Base-by-base conservation (phyloP, 2,888 invertebrate genomes). In the Hartigia nigra region DNA sequence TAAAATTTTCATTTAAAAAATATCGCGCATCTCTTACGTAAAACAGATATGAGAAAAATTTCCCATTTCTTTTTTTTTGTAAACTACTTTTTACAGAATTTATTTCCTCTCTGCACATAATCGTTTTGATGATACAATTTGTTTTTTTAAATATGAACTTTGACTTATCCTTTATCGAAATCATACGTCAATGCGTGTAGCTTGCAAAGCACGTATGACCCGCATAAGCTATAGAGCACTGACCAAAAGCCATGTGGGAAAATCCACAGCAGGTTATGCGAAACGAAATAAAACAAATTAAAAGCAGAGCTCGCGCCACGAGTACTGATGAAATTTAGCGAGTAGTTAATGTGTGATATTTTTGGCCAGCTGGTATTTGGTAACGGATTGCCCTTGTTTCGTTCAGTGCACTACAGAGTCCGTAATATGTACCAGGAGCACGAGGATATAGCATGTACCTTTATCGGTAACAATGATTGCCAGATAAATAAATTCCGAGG, bases 341-440 rank as follows among this genome's bases (percentile, higher is more conserved):
- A 87, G 85, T 85, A 86, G 85, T 88, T 88, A 87, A 84, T 78
- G 85, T 79, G 84, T 81, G 86, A 88, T 86, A 86, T 84, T 86
- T 55, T 86, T 81, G 84, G 83, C 86, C 87, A 86, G 84, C 85
- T 87, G 86, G 83, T 84, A 85, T 83, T 81, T 77, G 74, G 80
- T 86, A 86, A 86, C 86, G 81, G 84, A 86, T 86, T 84, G 84
- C 85, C 81, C 55, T 23, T 55, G 55, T 55, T 55, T 23, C 55
- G 55, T 9, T 23, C 55, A 2, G 55, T 9, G 1, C 55, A 23
- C 55, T 23, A 9, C 55, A 55, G 55, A 14, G 9, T 55, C 23
- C 1, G 55, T 5, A 1, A 23, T 23, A 23, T 9, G 55, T 55
- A 23, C 23, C 55, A 5, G 39, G 14, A 39, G 39, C 14, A 55